Base-by-base conservation (phyloP, 2,797 vertebrate species). In the Pangasius djambal region DNA sequence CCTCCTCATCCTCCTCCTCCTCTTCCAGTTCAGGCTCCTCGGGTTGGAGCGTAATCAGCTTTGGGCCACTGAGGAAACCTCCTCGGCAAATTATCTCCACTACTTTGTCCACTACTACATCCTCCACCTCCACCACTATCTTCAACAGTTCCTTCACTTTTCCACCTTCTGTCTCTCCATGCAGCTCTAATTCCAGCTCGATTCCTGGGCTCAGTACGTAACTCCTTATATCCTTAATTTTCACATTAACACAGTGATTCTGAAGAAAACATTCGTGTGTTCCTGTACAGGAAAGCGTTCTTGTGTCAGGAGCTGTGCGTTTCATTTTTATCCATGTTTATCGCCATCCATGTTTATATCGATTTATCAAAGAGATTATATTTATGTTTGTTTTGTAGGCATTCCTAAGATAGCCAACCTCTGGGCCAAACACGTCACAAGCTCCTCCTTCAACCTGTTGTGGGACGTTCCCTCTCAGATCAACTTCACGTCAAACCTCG, bases 1-100 rank as follows among this genome's bases (percentile, higher is more conserved):
- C 69, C 31, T 85, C 65, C 6, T 86, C 65, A 28, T 67, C 69
- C 3, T 57, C 50, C 20, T 74, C 85, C 25, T 63, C 85, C 18
- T 55, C 48, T 12, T 69, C 59, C 77, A 78, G 40, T 79, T 37
- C 61, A 63, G 72, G 37, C 40, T 74, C 40, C 44, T 81, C 63
- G 0, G 16, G 22, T 9, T n/a, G 61, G 59, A 87, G 55, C 1
- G 13, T 81, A 57, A 87, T 87, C 61, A 87, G 86, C 77, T 40
- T 70, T 31, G 88, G 88, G 59, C 59, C 83, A 0, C 52, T 88
- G 55, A 50, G 78, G 52, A 88, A 88, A 72, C 79, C 52, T 59
- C 44, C 74, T 8, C 86, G 12, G 9, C 8, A 75, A 86, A 75
- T 61, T 18, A 61, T 20, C 52, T 57, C 63, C 50, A 82, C n/a